Conservation (phyloP, 2,888 invertebrate species). For the Tromatobia lineatoria region DNA sequence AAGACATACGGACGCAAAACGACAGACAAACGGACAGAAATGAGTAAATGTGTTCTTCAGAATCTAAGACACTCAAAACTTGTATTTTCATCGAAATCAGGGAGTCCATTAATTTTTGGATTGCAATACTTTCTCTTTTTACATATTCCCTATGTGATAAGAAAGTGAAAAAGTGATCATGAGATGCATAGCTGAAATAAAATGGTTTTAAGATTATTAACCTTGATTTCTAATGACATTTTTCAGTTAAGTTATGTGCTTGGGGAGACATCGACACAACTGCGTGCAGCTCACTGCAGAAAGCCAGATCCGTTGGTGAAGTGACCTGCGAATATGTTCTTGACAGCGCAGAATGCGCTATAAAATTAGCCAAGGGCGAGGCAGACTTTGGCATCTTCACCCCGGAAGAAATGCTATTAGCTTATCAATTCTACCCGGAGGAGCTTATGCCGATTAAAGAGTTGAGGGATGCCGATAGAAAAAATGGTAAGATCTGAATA, state of each 20-base stretch:
- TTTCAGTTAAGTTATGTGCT: slow-evolving; percentile 77
- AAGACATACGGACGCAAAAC: no score
- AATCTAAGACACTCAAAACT: no score
- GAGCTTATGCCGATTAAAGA: slow-evolving; percentile 77
- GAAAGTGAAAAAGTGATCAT: no score
- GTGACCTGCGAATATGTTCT: slow-evolving; percentile 75
- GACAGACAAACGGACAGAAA: no score
- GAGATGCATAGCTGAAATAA: background rate
- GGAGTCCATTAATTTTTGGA: no score
- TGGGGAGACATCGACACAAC: slow-evolving; percentile 45
- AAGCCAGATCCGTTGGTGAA: slow-evolving; percentile 67
- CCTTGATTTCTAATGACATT: background rate
- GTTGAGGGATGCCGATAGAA: slow-evolving; percentile 75
- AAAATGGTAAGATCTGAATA: slow-evolving; percentile 81
- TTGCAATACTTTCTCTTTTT: no score
- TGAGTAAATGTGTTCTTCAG: no score
- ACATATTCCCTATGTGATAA: no score
- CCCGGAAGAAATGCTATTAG: slow-evolving; percentile 88
- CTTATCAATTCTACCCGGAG: slow-evolving; percentile 81
- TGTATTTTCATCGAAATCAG: no score
- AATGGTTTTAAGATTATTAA: background rate
- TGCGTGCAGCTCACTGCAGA: slow-evolving; percentile 70
- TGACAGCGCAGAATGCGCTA: slow-evolving; percentile 88
- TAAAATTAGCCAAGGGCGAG: slow-evolving; percentile 86
- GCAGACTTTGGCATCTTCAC: slow-evolving; percentile 88